Base-by-base conservation (phyloP, 2,113 vertebrate species). In the Rhizomys pruinosus region DNA sequence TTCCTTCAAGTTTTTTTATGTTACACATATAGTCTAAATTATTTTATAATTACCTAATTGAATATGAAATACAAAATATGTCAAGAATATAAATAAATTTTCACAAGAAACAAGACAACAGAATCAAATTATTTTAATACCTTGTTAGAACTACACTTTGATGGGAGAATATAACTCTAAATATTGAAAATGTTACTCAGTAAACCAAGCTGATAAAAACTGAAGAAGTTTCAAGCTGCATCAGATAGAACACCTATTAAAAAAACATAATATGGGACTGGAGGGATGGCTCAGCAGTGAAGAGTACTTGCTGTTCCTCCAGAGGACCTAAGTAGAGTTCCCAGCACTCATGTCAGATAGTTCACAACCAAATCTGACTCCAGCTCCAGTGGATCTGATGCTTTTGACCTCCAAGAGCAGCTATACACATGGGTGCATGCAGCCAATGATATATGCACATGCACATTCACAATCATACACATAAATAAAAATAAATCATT, bases 161-260 rank as follows among this genome's bases (percentile, higher is more conserved):
- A 47, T 77, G n/a, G 74, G 39, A 55, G 32, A 37, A 47, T 2
- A 89, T n/a, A 52, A 55, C 20, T 90, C 17, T 86, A 92, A 63
- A 16, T 42, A 22, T 77, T 90, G 82, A 79, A 34, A 92, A 72
- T 19, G n/a, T 69, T 72, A 77, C 19, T 74, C 61, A 90, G 44
- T 90, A 93, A 87, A 89, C n/a, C 76, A 79, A 84, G 76, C 11
- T 69, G 34, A 47, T 89, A 81, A 89, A 63, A 3, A n/a, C n/a
- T n/a, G n/a, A n/a, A n/a, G n/a, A n/a, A 1, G 2, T 1, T 0
- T 79, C 22, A 72, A 0, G 1, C 0, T 1, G 47, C 11, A 52
- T 52, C 47, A 52, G n/a, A n/a, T n/a, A n/a, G 47, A 52, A 52
- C 47, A 11, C 47, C 47, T 52, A 11, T n/a, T 52, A 52, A 52